A percentile compares a stretch with the other conserved stretches of the same genome.
Conservation (phyloP, 2,888 invertebrate species). For the Tanytarsus gracilentus region DNA sequence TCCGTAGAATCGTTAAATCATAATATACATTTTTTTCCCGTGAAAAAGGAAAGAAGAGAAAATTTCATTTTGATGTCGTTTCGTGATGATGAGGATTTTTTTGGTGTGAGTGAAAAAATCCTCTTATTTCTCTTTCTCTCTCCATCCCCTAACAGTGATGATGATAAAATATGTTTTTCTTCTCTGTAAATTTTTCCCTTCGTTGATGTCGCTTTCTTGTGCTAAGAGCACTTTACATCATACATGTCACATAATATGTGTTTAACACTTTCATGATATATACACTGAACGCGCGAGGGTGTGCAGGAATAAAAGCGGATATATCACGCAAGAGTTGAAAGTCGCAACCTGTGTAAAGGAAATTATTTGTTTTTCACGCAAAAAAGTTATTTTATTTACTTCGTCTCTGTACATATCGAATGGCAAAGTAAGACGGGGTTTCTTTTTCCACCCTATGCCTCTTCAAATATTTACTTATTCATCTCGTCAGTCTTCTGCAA, state of each 20-base stretch:
- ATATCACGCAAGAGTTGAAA: no score
- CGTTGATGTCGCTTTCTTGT: neutral
- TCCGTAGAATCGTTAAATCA: constrained; percentile 28
- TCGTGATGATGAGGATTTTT: constrained; percentile 2
- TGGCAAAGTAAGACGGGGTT: neutral
- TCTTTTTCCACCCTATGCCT: constrained; percentile 24
- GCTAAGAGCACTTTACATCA: constrained; percentile 7
- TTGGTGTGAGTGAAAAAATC: constrained; percentile 2
- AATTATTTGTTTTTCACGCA: no score
- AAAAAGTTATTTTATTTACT: neutral
- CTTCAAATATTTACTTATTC: constrained; percentile 26
- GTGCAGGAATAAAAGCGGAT: no score
- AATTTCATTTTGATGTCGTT: constrained; percentile 27
- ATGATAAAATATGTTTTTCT: constrained; percentile 25
- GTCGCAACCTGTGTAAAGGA: no score
- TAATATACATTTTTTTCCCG: neutral
- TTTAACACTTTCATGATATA: constrained; percentile 28
- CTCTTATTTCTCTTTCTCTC: constrained; percentile 13
- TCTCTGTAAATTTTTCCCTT: neutral
- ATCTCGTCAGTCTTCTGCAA: constrained; percentile 12
- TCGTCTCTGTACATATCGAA: neutral
- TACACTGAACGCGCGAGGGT: neutral
- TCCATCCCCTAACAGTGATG: no score
- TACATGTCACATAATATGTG: constrained; percentile 19
- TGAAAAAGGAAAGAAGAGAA: neutral